Percentiles rank a stretch among this genome's conserved stretches.
These are phyloP conservation scores for Antidorcas marsupialis DNA, from an alignment of 2,113 vertebrate genomes.

Conservation along the genomic window DNA sequence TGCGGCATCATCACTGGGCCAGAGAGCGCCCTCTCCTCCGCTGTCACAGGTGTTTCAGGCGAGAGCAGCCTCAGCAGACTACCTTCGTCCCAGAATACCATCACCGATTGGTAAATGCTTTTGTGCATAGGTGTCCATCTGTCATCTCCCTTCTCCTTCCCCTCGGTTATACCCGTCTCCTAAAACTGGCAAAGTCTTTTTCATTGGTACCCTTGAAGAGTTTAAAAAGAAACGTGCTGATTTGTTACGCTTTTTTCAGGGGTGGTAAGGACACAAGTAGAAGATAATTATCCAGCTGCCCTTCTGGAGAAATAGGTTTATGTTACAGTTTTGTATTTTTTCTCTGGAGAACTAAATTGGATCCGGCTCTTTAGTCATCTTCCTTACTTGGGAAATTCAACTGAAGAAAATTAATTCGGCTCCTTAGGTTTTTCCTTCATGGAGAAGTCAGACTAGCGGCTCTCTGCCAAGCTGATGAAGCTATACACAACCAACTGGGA, in stretches of 20 bases:
- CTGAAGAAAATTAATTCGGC: background rate
- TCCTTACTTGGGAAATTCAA: conserved; percentile 11
- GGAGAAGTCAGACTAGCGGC: background rate
- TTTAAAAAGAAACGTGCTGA: background rate
- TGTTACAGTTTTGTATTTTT: background rate
- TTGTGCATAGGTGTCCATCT: background rate
- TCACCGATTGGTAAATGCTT: conserved; percentile 84
- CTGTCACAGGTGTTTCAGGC: conserved; percentile 85
- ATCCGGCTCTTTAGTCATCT: background rate
- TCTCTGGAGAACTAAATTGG: background rate
- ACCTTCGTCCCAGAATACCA: conserved; percentile 87
- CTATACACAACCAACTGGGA: background rate
- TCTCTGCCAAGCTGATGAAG: background rate
- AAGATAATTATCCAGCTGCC: background rate
- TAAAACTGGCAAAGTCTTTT: background rate
- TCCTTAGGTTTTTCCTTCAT: background rate
- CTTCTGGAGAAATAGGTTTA: background rate
- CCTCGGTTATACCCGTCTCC: background rate
- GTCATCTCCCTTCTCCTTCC: background rate
- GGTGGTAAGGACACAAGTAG: background rate
- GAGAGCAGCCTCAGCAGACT: conserved; percentile 91
- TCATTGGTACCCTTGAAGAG: background rate
- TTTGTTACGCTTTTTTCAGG: background rate
- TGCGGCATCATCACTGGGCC: conserved; percentile 81
- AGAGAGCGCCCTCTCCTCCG: conserved; percentile 90